phyloP scores from a whole-genome alignment of 30 jellyfish, hydroid and myxozoan species.

The Pseudorhiza aurosa region DNA sequence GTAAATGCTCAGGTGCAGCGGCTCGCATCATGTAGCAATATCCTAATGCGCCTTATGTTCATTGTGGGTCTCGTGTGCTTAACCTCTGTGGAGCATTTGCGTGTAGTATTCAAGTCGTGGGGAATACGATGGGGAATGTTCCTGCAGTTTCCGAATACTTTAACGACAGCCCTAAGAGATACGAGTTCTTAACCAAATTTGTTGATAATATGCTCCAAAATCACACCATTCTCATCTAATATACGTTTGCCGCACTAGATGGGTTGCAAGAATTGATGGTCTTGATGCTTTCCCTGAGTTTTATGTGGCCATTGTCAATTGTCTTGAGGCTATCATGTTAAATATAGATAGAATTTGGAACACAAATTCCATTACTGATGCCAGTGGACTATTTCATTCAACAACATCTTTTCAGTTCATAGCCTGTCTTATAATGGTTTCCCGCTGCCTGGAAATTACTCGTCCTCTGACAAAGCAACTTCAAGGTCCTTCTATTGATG shows the following conservation, averaged over 20 bases:
- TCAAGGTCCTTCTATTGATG: conserved; percentile 44
- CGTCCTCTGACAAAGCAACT: conserved; percentile 46
- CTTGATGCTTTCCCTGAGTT: conserved; percentile 4
- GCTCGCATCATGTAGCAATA: conserved; percentile 29
- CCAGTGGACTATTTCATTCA: not conserved
- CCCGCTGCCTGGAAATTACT: conserved; percentile 39
- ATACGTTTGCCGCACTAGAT: conserved; percentile 20
- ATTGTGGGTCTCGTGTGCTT: conserved; percentile 43
- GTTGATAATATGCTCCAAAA: not conserved
- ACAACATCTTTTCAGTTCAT: not conserved
- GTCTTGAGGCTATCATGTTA: not conserved
- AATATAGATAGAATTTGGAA: conserved; percentile 33
- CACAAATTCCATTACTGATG: not conserved
- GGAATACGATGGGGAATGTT: conserved; percentile 14
- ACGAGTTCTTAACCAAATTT: not conserved
- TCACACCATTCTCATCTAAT: conserved; percentile 4
- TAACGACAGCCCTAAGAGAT: conserved; percentile 6
- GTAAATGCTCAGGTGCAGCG: conserved; percentile 45
- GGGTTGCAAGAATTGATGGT: conserved; percentile 22
- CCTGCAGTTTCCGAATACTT: conserved; percentile 19
- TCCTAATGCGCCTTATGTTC: conserved; percentile 37
- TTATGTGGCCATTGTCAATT: conserved; percentile 4
- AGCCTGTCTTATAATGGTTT: conserved; percentile 2
- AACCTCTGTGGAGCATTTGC: conserved; percentile 53
- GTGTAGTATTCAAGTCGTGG: conserved; percentile 10